Base-by-base conservation (phyloP, 1,140 invertebrate genomes). In the Dinoponera quadriceps region DNA sequence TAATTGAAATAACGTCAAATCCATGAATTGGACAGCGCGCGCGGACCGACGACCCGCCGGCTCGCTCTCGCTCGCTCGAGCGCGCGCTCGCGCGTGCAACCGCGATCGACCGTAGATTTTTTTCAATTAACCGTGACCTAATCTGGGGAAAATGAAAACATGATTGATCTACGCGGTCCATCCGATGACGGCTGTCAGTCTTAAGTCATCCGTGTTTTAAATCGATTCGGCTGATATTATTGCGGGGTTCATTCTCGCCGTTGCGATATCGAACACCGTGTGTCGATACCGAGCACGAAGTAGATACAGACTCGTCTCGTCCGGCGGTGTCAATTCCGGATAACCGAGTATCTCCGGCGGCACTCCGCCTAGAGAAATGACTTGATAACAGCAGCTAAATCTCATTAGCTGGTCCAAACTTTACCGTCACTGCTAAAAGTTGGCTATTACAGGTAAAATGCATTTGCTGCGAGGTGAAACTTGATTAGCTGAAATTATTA, bases 1-100 rank as follows among this genome's bases (percentile, higher is more conserved):
- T 77, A 81, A 86, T 85, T 66, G 71, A 85, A 75, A 29, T 60
- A 69, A 83, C 84, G 71, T 83, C 80, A 60, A 68, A 85, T 83
- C 71, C 55, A 65, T n/a, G 71, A 83, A 85, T 83, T 68, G 71
- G 18, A 60, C 73, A 49, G 11, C 73, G 75, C 14, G 55, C 18
- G 38, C 51, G 18, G 33, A 49, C 4, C 59, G 55, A 29, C 49
- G 38, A 44, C 11, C 11, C 38, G 38, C n/a, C n/a, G n/a, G n/a
- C n/a, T 3, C 38, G 38, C 38, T 3, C 33, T 33, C 33, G 33
- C 33, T 33, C 7, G 33, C 33, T 33, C 38, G 38, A 3, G 38
- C 38, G 38, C 11, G 27, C n/a, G 18, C 44, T 20, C 55, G 14
- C 25, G 25, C 20, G 16, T 13, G 57, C 25, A 51, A 59, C 49